Percentiles rank a stretch among this genome's conserved stretches.
Conservation (phyloP, 2,113 vertebrate genomes). For the Calidris pugnax region DNA sequence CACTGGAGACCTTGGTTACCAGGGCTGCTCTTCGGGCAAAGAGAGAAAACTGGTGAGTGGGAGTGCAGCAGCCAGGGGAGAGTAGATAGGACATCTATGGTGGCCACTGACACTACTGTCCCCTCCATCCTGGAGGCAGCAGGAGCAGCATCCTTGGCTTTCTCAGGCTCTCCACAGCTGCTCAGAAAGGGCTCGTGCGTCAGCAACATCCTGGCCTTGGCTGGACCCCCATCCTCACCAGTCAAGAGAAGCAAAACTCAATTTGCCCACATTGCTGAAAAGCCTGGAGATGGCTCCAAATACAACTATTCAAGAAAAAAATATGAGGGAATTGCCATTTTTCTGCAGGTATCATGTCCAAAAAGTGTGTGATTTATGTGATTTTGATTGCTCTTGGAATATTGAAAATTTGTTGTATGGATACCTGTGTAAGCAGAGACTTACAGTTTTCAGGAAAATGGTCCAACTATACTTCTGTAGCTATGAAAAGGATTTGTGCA, state of each 20-base stretch:
- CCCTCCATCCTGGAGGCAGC: background rate
- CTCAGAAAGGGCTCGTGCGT: background rate
- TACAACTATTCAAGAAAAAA: background rate
- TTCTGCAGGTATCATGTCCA: background rate
- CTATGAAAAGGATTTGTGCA: background rate
- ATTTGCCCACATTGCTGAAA: background rate
- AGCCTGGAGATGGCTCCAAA: background rate
- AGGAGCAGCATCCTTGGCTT: background rate
- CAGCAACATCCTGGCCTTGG: background rate
- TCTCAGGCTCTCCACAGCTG: fast-evolving
- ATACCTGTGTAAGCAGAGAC: background rate
- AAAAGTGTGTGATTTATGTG: background rate
- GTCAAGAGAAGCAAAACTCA: background rate
- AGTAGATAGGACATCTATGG: background rate
- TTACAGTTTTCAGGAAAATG: background rate
- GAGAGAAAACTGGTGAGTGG: background rate
- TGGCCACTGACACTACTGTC: background rate
- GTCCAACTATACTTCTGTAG: background rate
- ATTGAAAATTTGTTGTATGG: background rate
- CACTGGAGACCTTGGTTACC: no score
- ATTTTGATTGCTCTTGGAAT: background rate
- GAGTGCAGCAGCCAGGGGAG: background rate
- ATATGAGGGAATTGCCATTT: background rate
- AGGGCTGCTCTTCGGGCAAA: background rate
- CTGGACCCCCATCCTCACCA: fast-evolving